These are phyloP conservation scores for Meloidogyne hapla DNA, from an alignment of 1,140 invertebrate species.

Conservation along the genomic window DNA sequence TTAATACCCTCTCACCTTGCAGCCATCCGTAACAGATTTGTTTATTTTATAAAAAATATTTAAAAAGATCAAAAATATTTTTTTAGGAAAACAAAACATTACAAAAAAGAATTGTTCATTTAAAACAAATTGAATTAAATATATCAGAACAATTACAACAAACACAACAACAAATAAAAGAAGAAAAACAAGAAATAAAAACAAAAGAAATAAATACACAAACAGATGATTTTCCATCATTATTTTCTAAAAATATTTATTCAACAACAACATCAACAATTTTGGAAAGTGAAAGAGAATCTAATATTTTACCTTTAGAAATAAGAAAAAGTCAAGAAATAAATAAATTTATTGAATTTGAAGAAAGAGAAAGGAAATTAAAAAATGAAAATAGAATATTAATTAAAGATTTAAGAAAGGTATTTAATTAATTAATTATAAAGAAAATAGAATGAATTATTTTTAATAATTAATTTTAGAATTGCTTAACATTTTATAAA, in stretches of 20 bases:
- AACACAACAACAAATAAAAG: neutral
- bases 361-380: neutral
- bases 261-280: conserved; percentile 13
- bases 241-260: neutral
- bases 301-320: neutral
- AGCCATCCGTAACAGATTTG: too few species aligned
- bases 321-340: conserved; percentile 1
- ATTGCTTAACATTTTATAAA: too few species aligned
- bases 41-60: too few species aligned
- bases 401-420: conserved; percentile 27
- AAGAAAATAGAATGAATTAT: too few species aligned
- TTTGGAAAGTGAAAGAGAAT: neutral
- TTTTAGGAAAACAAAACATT: conserved; percentile 14
- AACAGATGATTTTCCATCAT: neutral
- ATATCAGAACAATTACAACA: neutral
- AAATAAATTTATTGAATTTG: neutral
- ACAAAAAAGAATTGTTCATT: conserved; percentile 4
- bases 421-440: conserved; percentile 19
- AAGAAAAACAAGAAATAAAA: neutral
- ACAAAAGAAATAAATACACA: neutral
- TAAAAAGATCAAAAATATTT: too few species aligned
- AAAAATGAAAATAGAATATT: conserved; percentile 9
- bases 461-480: too few species aligned
- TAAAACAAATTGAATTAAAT: conserved; percentile 7
- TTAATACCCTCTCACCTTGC: too few species aligned